A percentile compares a stretch with the other conserved stretches of the same genome.
Evolutionary conservation across 2,113 vertebrate species (phyloP).

Genomic region (Zosterops hypoxanthus): DNA sequence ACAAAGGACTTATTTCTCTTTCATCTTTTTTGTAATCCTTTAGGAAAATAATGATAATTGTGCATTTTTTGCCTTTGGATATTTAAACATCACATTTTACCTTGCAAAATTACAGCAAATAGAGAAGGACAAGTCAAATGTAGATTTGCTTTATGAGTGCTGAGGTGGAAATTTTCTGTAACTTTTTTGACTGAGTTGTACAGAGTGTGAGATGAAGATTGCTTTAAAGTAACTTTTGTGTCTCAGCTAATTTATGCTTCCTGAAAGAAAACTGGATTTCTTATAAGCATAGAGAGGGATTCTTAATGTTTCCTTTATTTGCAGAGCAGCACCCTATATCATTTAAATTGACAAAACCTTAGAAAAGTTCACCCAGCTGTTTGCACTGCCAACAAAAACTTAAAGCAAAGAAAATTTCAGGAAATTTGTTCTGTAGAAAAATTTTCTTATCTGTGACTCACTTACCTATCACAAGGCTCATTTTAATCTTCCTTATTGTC

Average conservation of each 20-base stretch:
- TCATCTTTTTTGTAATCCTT: not conserved
- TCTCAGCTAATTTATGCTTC: not conserved
- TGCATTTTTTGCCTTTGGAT: conserved; percentile 12
- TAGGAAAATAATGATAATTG: not conserved
- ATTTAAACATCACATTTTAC: conserved; percentile 29
- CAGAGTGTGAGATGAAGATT: not conserved
- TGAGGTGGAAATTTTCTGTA: conserved; percentile 31
- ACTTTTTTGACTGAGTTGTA: not conserved
- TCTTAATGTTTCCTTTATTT: not conserved
- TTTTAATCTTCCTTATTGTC: not conserved
- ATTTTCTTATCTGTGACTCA: not conserved
- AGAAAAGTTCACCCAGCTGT: not conserved
- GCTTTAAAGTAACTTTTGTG: conserved; percentile 28
- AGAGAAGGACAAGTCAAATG: not conserved
- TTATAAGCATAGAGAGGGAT: not conserved
- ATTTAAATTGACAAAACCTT: not conserved
- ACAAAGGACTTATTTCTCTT: not conserved
- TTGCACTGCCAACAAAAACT: not conserved
- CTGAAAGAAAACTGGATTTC: not conserved
- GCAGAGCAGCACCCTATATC: not conserved
- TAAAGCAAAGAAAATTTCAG: not conserved
- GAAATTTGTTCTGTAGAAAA: not conserved
- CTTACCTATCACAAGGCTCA: not conserved
- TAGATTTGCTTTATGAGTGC: not conserved
- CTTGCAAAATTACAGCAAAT: conserved; percentile 25